A percentile compares a stretch with the other conserved stretches of the same genome.
phyloP scores from a whole-genome alignment of 2,888 invertebrate genomes.

The Acrobasis repandana region DNA sequence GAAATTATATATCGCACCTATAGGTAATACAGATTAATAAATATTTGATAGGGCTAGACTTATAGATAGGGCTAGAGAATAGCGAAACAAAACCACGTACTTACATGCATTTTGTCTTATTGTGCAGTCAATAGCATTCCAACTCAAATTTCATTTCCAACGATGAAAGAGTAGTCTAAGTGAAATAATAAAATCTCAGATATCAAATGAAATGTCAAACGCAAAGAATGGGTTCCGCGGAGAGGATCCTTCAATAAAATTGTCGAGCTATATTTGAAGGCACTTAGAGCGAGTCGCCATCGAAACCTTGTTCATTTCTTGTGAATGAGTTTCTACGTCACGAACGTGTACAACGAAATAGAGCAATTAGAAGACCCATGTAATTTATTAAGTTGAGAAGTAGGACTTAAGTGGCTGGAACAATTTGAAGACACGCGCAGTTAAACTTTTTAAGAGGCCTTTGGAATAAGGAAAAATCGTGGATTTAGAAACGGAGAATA shows the following conservation, averaged over 20 bases:
- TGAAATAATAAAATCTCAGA: conserved; percentile 5
- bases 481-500: too few species aligned
- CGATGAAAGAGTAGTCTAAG: neutral
- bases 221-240: conserved; percentile 34
- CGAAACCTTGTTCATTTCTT: conserved; percentile 52
- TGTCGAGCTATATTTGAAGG: conserved; percentile 40
- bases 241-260: conserved; percentile 36
- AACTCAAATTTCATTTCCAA: neutral
- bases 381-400: conserved; percentile 17
- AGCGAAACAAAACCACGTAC: too few species aligned
- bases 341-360: conserved; percentile 38
- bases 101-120: too few species aligned
- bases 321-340: conserved; percentile 49
- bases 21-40: too few species aligned
- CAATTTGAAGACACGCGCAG: neutral
- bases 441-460: neutral
- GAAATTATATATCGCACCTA: too few species aligned
- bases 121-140: neutral
- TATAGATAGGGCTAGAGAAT: too few species aligned
- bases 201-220: conserved; percentile 33
- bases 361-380: conserved; percentile 39
- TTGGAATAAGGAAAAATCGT: neutral
- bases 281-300: conserved; percentile 46
- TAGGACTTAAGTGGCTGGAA: neutral
- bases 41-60: too few species aligned